Percentiles rank a stretch among this genome's conserved stretches.
Conservation (phyloP, 2,797 vertebrate species). For the Trachurus trachurus region DNA sequence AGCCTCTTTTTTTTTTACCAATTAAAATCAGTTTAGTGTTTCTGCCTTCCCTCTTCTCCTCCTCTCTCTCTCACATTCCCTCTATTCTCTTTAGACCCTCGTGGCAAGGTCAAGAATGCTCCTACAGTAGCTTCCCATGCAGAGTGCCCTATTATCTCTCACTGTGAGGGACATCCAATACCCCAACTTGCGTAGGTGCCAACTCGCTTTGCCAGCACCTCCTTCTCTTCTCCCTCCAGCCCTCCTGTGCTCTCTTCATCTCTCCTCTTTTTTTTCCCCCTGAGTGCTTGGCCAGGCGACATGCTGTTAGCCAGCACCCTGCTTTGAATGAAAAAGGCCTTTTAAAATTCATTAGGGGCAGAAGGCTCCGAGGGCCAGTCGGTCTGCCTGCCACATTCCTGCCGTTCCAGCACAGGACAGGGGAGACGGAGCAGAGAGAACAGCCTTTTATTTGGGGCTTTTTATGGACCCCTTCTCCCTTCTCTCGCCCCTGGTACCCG, state of each 20-base stretch:
- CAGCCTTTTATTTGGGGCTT: slow-evolving; percentile 88
- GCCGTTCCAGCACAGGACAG: slow-evolving; percentile 92
- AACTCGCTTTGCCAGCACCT: slow-evolving; percentile 78
- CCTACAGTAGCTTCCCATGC: slow-evolving; percentile 75
- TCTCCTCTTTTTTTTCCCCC: slow-evolving; percentile 21
- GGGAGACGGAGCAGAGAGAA: slow-evolving; percentile 83
- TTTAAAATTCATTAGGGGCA: slow-evolving; percentile 95
- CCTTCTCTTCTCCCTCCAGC: slow-evolving; percentile 36
- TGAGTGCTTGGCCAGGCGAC: slow-evolving; percentile 80
- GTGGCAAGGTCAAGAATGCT: slow-evolving; percentile 87
- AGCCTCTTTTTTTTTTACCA: neutral
- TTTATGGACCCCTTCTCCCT: slow-evolving; percentile 86
- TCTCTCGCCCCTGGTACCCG: slow-evolving; percentile 75
- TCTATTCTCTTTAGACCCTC: slow-evolving; percentile 79
- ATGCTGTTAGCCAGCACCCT: slow-evolving; percentile 85
- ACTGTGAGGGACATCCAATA: slow-evolving; percentile 88
- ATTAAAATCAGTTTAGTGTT: slow-evolving; percentile 1
- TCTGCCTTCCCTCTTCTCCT: slow-evolving; percentile 7
- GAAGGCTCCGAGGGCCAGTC: slow-evolving; percentile 84
- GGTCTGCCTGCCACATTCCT: slow-evolving; percentile 89
- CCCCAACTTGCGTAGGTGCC: slow-evolving; percentile 86
- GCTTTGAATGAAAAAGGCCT: slow-evolving; percentile 92
- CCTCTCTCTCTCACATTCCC: slow-evolving; percentile 55
- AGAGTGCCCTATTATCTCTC: slow-evolving; percentile 89
- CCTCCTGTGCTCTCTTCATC: slow-evolving; percentile 42